Base-by-base conservation (phyloP, 2,113 vertebrate species). In the Boleophthalmus pectinirostris region DNA sequence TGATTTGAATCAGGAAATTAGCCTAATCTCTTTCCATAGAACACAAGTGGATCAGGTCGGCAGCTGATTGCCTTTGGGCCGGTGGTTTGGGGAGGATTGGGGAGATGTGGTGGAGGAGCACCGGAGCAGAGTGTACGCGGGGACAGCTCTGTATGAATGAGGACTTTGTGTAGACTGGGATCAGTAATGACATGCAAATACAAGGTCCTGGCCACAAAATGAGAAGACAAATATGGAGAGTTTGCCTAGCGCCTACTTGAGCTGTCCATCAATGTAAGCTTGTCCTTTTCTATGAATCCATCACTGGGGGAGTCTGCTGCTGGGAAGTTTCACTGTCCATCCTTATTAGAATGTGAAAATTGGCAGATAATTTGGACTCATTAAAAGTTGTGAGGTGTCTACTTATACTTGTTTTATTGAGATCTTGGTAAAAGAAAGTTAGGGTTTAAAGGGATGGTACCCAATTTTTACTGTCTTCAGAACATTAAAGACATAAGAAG, bases 111-210 rank as follows among this genome's bases (percentile, higher is more conserved):
- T 65, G 45, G 43, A 16, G 68, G 60, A 57, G 85, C 63, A 82
- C 68, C 51, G 67, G 69, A 49, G 78, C 29, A 74, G 72, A 5
- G 46, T 51, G 49, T 67, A 70, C 74, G 77, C 87, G 75, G 74
- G 83, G 77, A 78, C 72, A 38, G 70, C 53, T 29, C 1, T 2
- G 84, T 72, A 82, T 92, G 90, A 93, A 93, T 92, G 88, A 66
- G 76, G 70, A 78, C 90, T 87, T 85, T 94, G 90, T 94, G 84
- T 71, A 75, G 64, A 1, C 58, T 18, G 18, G 58, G 79, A 67
- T 83, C 80, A 78, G 85, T 91, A 93, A 94, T 90, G 85, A 87
- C 87, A 90, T 84, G 91, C 88, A 93, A 92, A 94, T 83, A 91
- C 80, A 84, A 81, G 83, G 73, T 80, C 68, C 80, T 87, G 86